A percentile compares a stretch with the other conserved stretches of the same genome.
Evolutionary conservation across 1,140 invertebrate species (phyloP).

Genomic region (Aporrectodea caliginosa): DNA sequence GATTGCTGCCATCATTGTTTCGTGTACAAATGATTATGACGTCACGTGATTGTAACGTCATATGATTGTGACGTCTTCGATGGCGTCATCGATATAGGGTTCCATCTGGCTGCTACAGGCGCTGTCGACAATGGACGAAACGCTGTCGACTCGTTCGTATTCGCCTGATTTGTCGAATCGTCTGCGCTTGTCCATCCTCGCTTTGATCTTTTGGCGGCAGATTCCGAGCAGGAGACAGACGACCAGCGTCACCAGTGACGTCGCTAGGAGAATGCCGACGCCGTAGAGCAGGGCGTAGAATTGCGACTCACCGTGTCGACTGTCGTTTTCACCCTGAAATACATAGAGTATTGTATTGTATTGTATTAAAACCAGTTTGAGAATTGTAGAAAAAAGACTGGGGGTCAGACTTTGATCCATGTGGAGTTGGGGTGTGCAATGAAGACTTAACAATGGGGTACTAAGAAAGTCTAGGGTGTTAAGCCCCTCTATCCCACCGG

Average conservation of each 20-base stretch:
- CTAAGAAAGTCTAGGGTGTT: too few species aligned
- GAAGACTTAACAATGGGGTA: too few species aligned
- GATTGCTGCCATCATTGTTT: too few species aligned
- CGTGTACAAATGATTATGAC: too few species aligned
- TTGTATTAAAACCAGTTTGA: too few species aligned
- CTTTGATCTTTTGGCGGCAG: background rate
- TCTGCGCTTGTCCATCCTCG: background rate
- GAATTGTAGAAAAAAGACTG: too few species aligned
- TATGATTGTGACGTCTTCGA: background rate
- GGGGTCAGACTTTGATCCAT: too few species aligned
- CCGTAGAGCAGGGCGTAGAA: background rate
- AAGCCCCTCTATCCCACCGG: too few species aligned
- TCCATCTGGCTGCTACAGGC: slow-evolving; percentile 4
- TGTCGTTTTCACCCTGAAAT: background rate
- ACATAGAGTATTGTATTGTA: too few species aligned
- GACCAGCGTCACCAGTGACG: background rate
- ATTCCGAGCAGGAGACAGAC: background rate
- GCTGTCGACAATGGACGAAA: slow-evolving; percentile 9
- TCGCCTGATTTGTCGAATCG: slow-evolving; percentile 7
- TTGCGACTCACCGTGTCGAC: background rate
- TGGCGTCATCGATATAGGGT: background rate
- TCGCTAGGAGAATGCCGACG: background rate
- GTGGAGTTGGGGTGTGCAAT: too few species aligned
- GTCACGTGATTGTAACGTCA: background rate
- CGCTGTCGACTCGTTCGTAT: slow-evolving; percentile 15